These are phyloP conservation scores for Pimpla rufipes DNA, from an alignment of 2,888 invertebrate species.

Conservation along the genomic window DNA sequence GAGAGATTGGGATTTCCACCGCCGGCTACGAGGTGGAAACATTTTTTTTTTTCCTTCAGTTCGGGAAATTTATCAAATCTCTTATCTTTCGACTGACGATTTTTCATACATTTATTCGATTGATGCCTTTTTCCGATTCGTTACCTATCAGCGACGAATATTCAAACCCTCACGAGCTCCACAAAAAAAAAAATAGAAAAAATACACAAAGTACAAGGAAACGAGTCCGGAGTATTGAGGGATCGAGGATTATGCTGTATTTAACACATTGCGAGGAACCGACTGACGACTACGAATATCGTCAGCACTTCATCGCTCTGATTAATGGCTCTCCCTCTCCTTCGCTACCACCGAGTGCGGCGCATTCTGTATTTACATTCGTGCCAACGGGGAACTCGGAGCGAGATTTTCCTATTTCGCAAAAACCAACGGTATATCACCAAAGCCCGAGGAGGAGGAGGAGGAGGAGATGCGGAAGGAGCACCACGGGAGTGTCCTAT, in stretches of 20 bases:
- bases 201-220: neutral
- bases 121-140: neutral
- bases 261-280: conserved; percentile 4
- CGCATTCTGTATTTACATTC: conserved; percentile 55
- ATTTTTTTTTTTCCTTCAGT: neutral
- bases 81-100: no score
- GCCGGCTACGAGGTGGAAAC: neutral
- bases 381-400: conserved; percentile 15
- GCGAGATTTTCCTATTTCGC: conserved; percentile 37
- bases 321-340: conserved; percentile 37
- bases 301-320: conserved; percentile 37
- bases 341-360: neutral
- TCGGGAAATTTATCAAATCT: neutral
- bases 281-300: conserved; percentile 30
- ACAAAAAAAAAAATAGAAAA: no score
- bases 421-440: conserved; percentile 40
- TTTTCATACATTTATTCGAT: neutral
- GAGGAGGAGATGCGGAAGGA: neutral
- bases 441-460: no score
- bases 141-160: neutral
- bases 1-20: conserved; percentile 7
- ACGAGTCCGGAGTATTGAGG: neutral
- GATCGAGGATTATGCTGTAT: neutral
- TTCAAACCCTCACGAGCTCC: neutral
- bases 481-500: neutral